Conservation (phyloP, 2,113 vertebrate species). For the Ovis canadensis region DNA sequence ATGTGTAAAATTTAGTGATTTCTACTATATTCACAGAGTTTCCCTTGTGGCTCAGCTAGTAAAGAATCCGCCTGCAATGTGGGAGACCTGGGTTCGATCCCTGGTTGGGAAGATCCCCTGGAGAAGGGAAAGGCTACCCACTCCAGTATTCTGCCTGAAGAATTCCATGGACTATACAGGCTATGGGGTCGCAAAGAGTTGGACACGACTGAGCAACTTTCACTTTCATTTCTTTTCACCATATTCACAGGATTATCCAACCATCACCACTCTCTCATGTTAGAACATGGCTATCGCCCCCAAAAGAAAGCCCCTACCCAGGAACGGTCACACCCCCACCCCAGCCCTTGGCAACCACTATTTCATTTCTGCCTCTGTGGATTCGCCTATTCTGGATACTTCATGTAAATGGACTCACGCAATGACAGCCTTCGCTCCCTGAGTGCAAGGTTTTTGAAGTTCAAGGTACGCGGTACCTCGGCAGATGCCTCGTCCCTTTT, state of each 20-base stretch:
- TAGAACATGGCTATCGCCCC: background rate
- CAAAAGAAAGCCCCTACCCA: background rate
- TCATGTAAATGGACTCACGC: background rate
- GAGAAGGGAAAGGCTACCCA: background rate
- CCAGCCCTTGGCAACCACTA: background rate
- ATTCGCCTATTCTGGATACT: accelerated
- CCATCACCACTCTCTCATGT: background rate
- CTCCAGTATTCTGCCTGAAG: background rate
- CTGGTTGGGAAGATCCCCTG: background rate
- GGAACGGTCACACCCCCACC: accelerated
- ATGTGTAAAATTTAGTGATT: background rate
- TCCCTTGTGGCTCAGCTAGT: background rate
- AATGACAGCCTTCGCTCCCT: no score
- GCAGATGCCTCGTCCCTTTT: background rate
- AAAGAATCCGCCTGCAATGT: background rate
- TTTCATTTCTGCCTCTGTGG: background rate
- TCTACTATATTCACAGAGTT: background rate
- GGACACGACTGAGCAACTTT: background rate
- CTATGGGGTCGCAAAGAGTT: background rate
- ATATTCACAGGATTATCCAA: background rate
- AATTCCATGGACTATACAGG: background rate
- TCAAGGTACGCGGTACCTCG: accelerated
- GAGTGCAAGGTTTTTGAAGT: accelerated
- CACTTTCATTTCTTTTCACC: background rate
- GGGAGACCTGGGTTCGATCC: background rate